A percentile compares a stretch with the other conserved stretches of the same genome.
phyloP scores from a whole-genome alignment of 2,888 invertebrate species.

The Rhagium mordax region DNA sequence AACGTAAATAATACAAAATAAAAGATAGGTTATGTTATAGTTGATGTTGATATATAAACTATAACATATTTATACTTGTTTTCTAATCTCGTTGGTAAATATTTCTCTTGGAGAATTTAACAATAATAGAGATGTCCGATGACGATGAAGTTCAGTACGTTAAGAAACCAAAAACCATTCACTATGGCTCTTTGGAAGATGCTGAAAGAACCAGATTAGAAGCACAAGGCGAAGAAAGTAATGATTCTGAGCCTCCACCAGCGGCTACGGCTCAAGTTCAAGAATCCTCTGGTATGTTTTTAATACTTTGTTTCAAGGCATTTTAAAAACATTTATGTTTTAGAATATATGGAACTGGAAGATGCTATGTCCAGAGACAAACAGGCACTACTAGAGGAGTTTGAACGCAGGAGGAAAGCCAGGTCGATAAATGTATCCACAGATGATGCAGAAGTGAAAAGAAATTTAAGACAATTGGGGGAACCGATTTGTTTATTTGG shows the following conservation, averaged over 20 bases:
- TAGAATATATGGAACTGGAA: slow-evolving; percentile 89
- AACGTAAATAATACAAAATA: background rate
- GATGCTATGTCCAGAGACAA: slow-evolving; percentile 91
- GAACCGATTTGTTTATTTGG: slow-evolving; percentile 99
- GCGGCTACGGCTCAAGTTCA: slow-evolving; percentile 77
- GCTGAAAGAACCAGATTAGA: slow-evolving; percentile 82
- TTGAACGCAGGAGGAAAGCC: slow-evolving; percentile 93
- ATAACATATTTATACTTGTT: too few relatives aligned
- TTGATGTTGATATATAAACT: background rate
- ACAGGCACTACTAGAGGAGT: slow-evolving; percentile 94
- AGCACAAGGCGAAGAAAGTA: slow-evolving; percentile 72
- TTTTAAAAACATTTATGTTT: slow-evolving; percentile 48
- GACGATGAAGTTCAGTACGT: slow-evolving; percentile 84
- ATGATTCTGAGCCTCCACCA: slow-evolving; percentile 72
- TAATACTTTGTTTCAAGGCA: slow-evolving; percentile 44
- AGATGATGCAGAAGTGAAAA: slow-evolving; percentile 96
- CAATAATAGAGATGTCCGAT: slow-evolving; percentile 79
- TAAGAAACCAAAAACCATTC: slow-evolving; percentile 84
- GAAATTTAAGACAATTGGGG: slow-evolving; percentile 91
- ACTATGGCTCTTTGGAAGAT: slow-evolving; percentile 94
- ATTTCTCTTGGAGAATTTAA: background rate
- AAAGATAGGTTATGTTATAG: background rate
- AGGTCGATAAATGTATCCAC: slow-evolving; percentile 97
- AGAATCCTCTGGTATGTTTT: slow-evolving; percentile 75
- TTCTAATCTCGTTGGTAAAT: background rate